Evolutionary conservation across 2,797 vertebrate genomes (phyloP).

Genomic region (Moxostoma hubbsi): DNA sequence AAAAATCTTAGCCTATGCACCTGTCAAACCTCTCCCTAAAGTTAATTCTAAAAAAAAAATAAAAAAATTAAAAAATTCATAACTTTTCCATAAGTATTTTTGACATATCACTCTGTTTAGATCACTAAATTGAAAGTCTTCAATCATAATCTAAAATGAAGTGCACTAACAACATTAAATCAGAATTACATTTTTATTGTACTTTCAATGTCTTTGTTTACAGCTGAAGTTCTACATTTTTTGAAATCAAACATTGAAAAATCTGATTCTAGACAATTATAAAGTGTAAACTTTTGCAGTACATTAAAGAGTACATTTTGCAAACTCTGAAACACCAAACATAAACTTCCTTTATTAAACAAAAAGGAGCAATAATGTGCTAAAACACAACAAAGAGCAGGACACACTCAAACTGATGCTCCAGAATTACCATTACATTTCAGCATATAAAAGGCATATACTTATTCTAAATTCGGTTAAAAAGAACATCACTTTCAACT

Average conservation of each 20-base stretch:
- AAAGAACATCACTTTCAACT: background rate
- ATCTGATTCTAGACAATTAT: constrained; percentile 83
- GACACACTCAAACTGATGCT: constrained; percentile 20
- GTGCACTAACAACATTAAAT: no score
- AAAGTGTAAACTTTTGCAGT: constrained; percentile 82
- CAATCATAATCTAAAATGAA: no score
- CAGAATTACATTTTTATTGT: constrained; percentile 56
- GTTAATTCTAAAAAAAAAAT: no score
- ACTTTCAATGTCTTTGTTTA: constrained; percentile 25
- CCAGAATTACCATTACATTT: constrained; percentile 43
- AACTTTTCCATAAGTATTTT: no score
- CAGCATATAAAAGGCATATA: constrained; percentile 33
- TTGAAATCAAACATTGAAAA: constrained; percentile 84
- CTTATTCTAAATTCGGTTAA: constrained; percentile 6
- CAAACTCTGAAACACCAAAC: constrained; percentile 69
- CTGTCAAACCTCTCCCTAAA: no score
- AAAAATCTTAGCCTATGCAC: no score
- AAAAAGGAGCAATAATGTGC: constrained; percentile 41
- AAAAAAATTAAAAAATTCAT: no score
- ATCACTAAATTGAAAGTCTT: no score
- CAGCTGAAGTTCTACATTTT: constrained; percentile 62
- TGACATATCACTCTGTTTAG: no score
- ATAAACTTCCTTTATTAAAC: constrained; percentile 68
- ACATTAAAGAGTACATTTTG: constrained; percentile 55
- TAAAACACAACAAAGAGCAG: constrained; percentile 31